These are phyloP conservation scores for Papilio glaucus DNA, from an alignment of 1,140 invertebrate genomes.

Conservation along the genomic window DNA sequence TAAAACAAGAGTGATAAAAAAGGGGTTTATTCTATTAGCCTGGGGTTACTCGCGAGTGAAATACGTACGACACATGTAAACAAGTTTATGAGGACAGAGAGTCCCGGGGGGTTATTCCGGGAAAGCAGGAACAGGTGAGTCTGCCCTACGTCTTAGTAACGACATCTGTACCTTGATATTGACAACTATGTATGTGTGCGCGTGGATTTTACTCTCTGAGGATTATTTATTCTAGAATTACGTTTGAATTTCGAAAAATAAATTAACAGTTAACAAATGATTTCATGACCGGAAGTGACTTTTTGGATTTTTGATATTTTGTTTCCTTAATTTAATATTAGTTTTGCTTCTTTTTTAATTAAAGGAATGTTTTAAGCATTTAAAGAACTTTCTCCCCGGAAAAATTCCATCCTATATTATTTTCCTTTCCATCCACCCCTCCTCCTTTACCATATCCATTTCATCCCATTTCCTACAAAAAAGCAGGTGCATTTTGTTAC, in stretches of 20 bases:
- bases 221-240: neutral
- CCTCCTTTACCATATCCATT: neutral
- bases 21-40: conserved; percentile 30
- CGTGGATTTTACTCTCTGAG: neutral
- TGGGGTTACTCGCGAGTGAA: conserved; percentile 10
- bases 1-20: conserved; percentile 21
- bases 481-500: too few relatives aligned
- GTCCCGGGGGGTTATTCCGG: conserved; percentile 11
- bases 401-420: too few relatives aligned
- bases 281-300: too few relatives aligned
- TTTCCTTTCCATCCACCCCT: neutral
- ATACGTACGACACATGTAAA: conserved; percentile 35
- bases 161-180: neutral
- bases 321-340: too few relatives aligned
- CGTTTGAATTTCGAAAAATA: too few relatives aligned
- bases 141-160: neutral
- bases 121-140: conserved; percentile 15
- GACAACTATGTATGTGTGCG: neutral
- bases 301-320: too few relatives aligned
- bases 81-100: conserved; percentile 29
- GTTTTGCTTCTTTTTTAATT: too few relatives aligned
- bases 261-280: too few relatives aligned
- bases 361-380: too few relatives aligned
- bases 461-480: neutral
- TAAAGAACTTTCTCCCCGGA: too few relatives aligned